Evolutionary conservation across 2,888 invertebrate species (phyloP).

Genomic region (Prenolepis imparis): DNA sequence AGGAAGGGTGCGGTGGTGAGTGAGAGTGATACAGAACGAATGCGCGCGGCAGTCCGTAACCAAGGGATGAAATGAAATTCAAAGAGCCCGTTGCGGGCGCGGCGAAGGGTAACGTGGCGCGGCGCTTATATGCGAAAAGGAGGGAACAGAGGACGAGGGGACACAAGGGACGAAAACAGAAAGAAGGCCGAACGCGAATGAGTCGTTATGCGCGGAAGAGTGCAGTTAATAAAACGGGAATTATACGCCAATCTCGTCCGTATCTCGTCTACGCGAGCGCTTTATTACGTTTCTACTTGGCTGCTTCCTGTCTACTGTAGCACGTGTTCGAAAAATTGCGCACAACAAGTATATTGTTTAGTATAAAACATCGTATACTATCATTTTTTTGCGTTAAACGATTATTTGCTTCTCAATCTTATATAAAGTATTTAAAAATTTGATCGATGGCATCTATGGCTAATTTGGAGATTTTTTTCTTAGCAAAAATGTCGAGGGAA

Average conservation of each 20-base stretch:
- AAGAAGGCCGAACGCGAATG: constrained; percentile 61
- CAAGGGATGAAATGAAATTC: constrained; percentile 75
- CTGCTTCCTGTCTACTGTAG: constrained; percentile 11
- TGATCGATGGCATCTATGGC: background rate
- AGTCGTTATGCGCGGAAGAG: constrained; percentile 59
- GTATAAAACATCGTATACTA: background rate
- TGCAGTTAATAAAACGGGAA: constrained; percentile 77
- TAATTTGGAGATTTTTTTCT: background rate
- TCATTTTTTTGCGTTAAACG: background rate
- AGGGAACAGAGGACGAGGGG: background rate
- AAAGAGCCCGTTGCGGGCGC: constrained; percentile 70
- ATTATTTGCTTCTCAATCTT: background rate
- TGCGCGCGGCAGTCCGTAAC: constrained; percentile 74
- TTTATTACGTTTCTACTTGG: constrained; percentile 72
- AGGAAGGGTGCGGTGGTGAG: constrained; percentile 41
- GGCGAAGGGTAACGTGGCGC: constrained; percentile 19
- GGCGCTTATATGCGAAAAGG: constrained; percentile 22
- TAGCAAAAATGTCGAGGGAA: background rate
- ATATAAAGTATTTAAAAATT: background rate
- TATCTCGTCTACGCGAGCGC: constrained; percentile 72
- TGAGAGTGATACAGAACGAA: constrained; percentile 21
- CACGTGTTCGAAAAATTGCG: constrained; percentile 30
- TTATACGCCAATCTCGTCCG: constrained; percentile 75
- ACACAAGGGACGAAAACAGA: constrained; percentile 59
- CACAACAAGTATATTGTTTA: constrained; percentile 14